Evolutionary conservation across 2,113 vertebrate genomes (phyloP).

Genomic region (Sturnus vulgaris): DNA sequence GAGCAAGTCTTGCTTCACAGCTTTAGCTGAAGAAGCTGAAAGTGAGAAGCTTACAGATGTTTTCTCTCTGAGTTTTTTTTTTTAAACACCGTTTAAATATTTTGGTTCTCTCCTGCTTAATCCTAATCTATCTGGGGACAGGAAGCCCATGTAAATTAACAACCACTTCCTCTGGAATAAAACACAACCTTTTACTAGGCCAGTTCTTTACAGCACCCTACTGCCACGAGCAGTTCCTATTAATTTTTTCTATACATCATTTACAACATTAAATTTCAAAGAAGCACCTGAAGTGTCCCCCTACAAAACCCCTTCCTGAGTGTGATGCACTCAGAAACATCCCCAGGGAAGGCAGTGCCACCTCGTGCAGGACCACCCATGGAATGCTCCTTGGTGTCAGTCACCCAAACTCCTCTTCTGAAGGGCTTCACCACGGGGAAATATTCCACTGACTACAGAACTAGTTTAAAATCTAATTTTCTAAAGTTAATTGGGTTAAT

Average conservation of each 20-base stretch:
- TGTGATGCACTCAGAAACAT: not conserved
- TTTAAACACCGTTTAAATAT: not conserved
- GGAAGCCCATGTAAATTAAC: not conserved
- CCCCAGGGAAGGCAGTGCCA: not conserved
- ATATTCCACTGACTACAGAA: not conserved
- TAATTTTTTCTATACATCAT: not conserved
- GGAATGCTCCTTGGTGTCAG: not conserved
- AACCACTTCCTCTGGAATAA: not conserved
- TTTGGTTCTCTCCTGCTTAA: not conserved
- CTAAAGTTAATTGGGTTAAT: not conserved
- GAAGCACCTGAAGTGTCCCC: not conserved
- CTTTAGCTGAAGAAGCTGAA: not conserved
- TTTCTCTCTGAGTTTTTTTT: not conserved
- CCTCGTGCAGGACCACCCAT: accelerated
- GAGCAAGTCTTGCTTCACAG: not conserved
- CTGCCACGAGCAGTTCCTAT: not conserved
- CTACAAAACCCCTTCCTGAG: not conserved
- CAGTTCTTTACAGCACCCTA: not conserved
- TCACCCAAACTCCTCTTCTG: not conserved
- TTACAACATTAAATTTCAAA: not conserved
- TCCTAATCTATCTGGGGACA: not conserved
- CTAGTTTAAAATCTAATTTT: not conserved
- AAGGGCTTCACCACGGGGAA: not conserved
- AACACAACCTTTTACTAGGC: not conserved
- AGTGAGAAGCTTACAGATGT: not conserved